Base-by-base conservation (phyloP, 2,113 vertebrate genomes). In the Thamnophis sirtalis region DNA sequence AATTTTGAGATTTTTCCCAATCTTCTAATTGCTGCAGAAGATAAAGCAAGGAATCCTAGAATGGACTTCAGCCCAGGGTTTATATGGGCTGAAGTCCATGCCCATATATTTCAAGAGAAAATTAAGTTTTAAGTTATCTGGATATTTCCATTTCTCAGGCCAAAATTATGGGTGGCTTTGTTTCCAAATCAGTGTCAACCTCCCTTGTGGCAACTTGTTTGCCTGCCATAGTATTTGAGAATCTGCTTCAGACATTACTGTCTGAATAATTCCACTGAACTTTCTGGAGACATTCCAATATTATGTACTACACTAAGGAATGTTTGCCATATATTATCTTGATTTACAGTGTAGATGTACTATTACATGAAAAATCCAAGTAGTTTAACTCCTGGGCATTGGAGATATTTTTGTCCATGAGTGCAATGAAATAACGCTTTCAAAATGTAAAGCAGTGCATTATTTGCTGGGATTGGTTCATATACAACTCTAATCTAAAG, bases 281-380 rank as follows among this genome's bases (percentile, higher is more conserved):
- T n/a, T 92, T 87, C 9, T 87, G 60, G 86, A 92, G 13, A 6
- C 5, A 6, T 87, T 87, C 58, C 49, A 87, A 43, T 43, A 91
- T 28, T 53, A 87, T 80, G 84, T 49, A 85, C 38, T 48, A 85
- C 56, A n/a, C 53, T n/a, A 90, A 84, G 89, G 50, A 84, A 90
- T 84, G 80, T 85, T 33, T 95, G 84, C 92, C 28, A 90, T 96
- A 92, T 89, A 73, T 95, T 84, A 60, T 60, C 9, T 94, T 95
- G 86, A 95, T 91, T 92, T 94, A 80, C 91, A 94, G 84, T 87
- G 55, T 87, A 43, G 86, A 91, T 73, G 87, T 87, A 73, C 50
- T 91, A 11, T 50, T 73, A 60, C 38, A 28, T 28, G 84, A 80
- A 43, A 84, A 91, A 86, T 86, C 26, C 15, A 68, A 93, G 91